Evolutionary conservation across 2,797 vertebrate genomes (phyloP).

Genomic region (Mastacembelus armatus): DNA sequence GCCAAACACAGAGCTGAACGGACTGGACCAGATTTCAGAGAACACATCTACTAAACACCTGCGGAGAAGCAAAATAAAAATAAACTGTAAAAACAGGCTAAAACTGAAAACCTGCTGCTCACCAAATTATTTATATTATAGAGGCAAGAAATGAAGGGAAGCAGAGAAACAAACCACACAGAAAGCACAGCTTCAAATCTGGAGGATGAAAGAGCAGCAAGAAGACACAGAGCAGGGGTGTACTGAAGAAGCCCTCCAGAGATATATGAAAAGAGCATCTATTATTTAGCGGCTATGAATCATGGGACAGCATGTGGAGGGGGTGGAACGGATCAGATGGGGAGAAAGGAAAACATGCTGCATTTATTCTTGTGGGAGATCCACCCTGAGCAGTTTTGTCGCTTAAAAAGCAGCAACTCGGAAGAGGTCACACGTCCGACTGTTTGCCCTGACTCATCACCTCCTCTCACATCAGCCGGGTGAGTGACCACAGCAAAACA

Average conservation of each 20-base stretch:
- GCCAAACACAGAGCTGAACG: background rate
- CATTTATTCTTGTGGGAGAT: slow-evolving; percentile 40
- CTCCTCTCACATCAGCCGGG: background rate
- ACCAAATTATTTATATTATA: background rate
- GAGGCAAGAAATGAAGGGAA: background rate
- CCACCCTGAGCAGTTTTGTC: background rate
- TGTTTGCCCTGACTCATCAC: background rate
- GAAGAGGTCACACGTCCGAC: slow-evolving; percentile 26
- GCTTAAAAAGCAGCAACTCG: slow-evolving; percentile 5
- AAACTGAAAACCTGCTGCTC: background rate
- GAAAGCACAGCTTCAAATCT: slow-evolving; percentile 1
- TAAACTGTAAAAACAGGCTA: background rate
- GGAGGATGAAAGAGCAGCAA: slow-evolving; percentile 51
- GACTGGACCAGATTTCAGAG: background rate
- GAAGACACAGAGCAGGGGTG: slow-evolving; percentile 12
- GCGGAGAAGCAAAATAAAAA: background rate
- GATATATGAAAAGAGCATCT: slow-evolving; percentile 66
- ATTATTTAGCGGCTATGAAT: slow-evolving; percentile 78
- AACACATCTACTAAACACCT: background rate
- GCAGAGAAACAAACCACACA: slow-evolving; percentile 7
- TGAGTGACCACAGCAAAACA: background rate
- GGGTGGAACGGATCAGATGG: slow-evolving; percentile 48
- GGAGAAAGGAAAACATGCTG: slow-evolving; percentile 28
- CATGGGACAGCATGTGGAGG: slow-evolving; percentile 64
- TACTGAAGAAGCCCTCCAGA: slow-evolving; percentile 59